These are phyloP conservation scores for Chaetoderma sp. DNA, from an alignment of 2,888 invertebrate species.

Conservation along the genomic window DNA sequence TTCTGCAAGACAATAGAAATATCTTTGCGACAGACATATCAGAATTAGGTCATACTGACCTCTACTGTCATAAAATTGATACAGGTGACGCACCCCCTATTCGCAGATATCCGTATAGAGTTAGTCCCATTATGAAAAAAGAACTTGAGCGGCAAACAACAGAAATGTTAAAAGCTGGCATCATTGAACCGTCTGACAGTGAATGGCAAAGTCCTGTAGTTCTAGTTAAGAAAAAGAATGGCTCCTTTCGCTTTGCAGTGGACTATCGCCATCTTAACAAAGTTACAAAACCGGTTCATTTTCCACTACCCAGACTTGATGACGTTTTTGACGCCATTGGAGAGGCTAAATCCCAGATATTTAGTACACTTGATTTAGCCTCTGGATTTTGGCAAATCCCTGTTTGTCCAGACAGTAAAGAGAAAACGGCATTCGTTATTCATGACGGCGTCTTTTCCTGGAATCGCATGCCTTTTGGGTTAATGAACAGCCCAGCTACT, in stretches of 20 bases:
- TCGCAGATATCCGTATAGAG: slow-evolving; percentile 1
- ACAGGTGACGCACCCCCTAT: slow-evolving; percentile 14
- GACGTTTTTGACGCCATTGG: slow-evolving; percentile 39
- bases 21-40: background rate
- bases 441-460: slow-evolving; percentile 35
- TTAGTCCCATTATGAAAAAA: slow-evolving; percentile 26
- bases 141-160: too few species aligned
- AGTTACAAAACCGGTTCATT: slow-evolving; percentile 29
- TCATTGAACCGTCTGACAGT: slow-evolving; percentile 30
- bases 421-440: slow-evolving; percentile 37
- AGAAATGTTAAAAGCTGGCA: slow-evolving; percentile 25
- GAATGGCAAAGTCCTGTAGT: slow-evolving; percentile 37
- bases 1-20: background rate
- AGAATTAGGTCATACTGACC: slow-evolving; percentile 10
- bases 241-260: slow-evolving; percentile 28
- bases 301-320: slow-evolving; percentile 32
- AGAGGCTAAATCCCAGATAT: slow-evolving; percentile 30
- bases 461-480: slow-evolving; percentile 32
- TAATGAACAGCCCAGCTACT: slow-evolving; percentile 32
- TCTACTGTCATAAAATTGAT: slow-evolving; percentile 31
- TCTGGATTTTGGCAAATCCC: slow-evolving; percentile 32
- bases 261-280: slow-evolving; percentile 33
- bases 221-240: slow-evolving; percentile 31
- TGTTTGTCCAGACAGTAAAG: slow-evolving; percentile 28
- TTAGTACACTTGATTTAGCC: slow-evolving; percentile 34